Evolutionary conservation across 2,113 vertebrate genomes (phyloP), one percentile per base, ranked within the genome.

Genomic region (Archocentrus centrarchus): DNA sequence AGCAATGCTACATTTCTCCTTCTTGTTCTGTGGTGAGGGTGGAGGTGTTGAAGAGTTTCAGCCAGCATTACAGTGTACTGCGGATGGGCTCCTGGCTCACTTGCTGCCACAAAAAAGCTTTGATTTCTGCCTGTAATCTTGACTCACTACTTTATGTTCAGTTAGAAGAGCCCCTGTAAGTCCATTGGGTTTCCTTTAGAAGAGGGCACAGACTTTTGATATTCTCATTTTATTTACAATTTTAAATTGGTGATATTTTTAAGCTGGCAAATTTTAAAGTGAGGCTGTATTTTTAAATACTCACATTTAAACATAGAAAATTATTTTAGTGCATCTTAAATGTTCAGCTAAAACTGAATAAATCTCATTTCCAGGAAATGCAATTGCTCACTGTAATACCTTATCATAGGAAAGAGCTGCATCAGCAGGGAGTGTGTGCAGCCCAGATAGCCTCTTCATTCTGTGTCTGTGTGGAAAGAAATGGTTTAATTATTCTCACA

Each of bases 41-140:
- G 87, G 85, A 89, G 63, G 85, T 89, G 87, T 87, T 57, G 64
- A 7, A 50, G 66, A 70, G 44, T 70, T 70, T 50, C 15, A 0
- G 44, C 66, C 66, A 70, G 66, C 66, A 7, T 50, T 70, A 70
- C 5, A 70, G 24, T 0, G 66, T 20, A 30, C 44, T 50, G 66
- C 0, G 76, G 70, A 75, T 66, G 41, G 66, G 75, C 55, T 79
- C 15, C 44, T 75, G 59, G 60, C 82, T 77, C 39, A 76, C 44
- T 79, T 20, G 22, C 47, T 78, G 2, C 77, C 50, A 77, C 80
- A 30, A 81, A 78, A 80, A 77, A 13, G 78, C 3, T 4, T 61
- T 76, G 7, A 83, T 66, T 73, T 75, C 37, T 68, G 60, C 59
- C 53, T 77, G 24, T 59, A 58, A 73, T 32, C 66, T 53, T 4